phyloP scores from a whole-genome alignment of 2,888 invertebrate species.

The Parnassius apollo region DNA sequence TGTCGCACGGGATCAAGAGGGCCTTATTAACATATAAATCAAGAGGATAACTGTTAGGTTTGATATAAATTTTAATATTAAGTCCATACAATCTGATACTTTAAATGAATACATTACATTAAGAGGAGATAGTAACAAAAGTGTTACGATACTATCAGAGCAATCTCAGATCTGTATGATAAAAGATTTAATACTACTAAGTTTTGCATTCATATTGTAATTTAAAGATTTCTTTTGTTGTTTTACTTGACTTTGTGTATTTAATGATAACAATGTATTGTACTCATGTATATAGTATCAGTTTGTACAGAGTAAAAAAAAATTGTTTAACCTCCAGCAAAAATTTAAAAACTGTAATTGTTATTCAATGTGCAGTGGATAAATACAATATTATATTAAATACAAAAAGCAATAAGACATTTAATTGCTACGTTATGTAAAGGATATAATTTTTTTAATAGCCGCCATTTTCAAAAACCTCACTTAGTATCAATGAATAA shows the following conservation, averaged over 20 bases:
- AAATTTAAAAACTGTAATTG: slow-evolving; percentile 37
- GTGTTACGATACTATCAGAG: no score
- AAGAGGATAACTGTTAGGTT: no score
- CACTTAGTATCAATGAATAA: slow-evolving; percentile 6
- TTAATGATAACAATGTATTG: not conserved
- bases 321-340: not conserved
- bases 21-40: slow-evolving; percentile 23
- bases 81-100: not conserved
- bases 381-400: slow-evolving; percentile 38
- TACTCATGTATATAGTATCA: not conserved
- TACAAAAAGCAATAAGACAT: slow-evolving; percentile 54
- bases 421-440: slow-evolving; percentile 43
- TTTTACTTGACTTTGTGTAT: no score
- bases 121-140: no score
- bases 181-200: no score
- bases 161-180: no score
- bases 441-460: slow-evolving; percentile 35
- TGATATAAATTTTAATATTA: not conserved
- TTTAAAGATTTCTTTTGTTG: no score
- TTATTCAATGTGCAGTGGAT: slow-evolving; percentile 50
- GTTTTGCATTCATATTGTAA: not conserved
- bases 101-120: not conserved
- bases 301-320: not conserved
- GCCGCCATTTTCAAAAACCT: slow-evolving; percentile 25
- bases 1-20: slow-evolving; percentile 33